Base-by-base conservation (phyloP, 2,797 vertebrate genomes). In the Odontamblyopus lacepedii region DNA sequence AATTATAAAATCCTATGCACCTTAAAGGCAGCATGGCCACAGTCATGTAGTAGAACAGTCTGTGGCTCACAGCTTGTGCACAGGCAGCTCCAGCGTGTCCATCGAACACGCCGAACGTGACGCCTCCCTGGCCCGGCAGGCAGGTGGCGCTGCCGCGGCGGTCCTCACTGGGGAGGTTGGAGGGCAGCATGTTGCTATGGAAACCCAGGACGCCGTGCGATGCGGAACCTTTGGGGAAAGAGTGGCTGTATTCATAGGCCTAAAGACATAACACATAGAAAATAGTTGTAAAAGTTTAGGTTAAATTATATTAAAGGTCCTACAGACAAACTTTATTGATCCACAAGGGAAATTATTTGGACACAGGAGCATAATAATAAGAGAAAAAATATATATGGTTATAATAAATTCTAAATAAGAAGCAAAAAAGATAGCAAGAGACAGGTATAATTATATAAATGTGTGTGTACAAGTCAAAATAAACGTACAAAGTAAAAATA, bases 101-200 rank as follows among this genome's bases (percentile, higher is more conserved):
- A 0, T 93, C 92, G 7, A 92, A 93, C 15, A 92, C 90, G 0
- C 90, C 90, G 0, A 92, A 85, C 44, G 91, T 66, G 59, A 89
- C 53, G 0, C 87, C 86, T 0, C 87, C 90, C 0, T 72, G 59
- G 53, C 83, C 90, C 13, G 79, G 81, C 48, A 92, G 86, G 59
- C 86, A 92, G 35, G 89, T 91, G 72, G 92, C 92, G 0, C 82
- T 85, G 73, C 89, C 90, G 29, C 89, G 77, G 6, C 89, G 70
- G 71, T 92, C 92, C 81, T 93, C 92, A 0, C 79, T 70, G 0
- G 90, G 92, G 0, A 77, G 73, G 70, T 92, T 92, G 32, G 92
- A 86, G 3, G 86, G 70, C 69, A 93, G 63, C 69, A 83, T 86
- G 81, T 93, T 93, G 67, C 92, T 93, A 72, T 93, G 86, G 71